These are phyloP conservation scores for Idris sp. DNA, from an alignment of 1,140 invertebrate genomes.

Conservation along the genomic window DNA sequence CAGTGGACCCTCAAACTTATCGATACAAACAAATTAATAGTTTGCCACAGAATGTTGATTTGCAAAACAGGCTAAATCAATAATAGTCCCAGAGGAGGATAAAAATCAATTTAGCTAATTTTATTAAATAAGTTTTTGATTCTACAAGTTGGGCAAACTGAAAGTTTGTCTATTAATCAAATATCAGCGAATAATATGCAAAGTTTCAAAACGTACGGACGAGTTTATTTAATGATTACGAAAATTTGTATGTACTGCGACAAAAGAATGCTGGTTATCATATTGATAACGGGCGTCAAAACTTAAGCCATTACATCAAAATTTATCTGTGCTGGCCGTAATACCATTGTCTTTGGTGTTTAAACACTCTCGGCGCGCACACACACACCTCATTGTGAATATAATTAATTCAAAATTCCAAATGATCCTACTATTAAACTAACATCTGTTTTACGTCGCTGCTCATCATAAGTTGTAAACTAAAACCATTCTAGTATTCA, in stretches of 20 bases:
- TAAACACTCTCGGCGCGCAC: conserved; percentile 4
- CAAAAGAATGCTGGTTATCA: conserved; percentile 35
- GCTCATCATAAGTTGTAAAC: conserved; percentile 31
- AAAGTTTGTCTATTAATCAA: conserved; percentile 56
- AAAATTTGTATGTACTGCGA: conserved; percentile 36
- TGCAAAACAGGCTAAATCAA: conserved; percentile 27
- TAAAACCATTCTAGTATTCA: conserved; percentile 1
- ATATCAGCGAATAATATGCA: conserved; percentile 42
- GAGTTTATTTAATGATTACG: conserved; percentile 43
- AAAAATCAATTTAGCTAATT: conserved; percentile 33
- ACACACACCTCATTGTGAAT: conserved; percentile 40
- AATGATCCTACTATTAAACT: conserved; percentile 39
- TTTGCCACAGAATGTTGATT: conserved; percentile 20
- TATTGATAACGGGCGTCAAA: conserved; percentile 35
- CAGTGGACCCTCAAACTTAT: conserved; percentile 44
- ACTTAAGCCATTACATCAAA: conserved; percentile 32
- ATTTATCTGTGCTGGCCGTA: conserved; percentile 36
- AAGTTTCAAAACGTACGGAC: conserved; percentile 42
- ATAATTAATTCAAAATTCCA: conserved; percentile 35
- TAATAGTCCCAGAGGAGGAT: background rate
- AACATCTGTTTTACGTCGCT: conserved; percentile 18
- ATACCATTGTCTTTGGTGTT: conserved; percentile 24
- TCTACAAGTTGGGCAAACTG: background rate
- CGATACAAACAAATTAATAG: conserved; percentile 60
- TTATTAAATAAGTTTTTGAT: conserved; percentile 46